Base-by-base conservation (phyloP, 2,888 invertebrate species). In the Dolomedes plantarius region DNA sequence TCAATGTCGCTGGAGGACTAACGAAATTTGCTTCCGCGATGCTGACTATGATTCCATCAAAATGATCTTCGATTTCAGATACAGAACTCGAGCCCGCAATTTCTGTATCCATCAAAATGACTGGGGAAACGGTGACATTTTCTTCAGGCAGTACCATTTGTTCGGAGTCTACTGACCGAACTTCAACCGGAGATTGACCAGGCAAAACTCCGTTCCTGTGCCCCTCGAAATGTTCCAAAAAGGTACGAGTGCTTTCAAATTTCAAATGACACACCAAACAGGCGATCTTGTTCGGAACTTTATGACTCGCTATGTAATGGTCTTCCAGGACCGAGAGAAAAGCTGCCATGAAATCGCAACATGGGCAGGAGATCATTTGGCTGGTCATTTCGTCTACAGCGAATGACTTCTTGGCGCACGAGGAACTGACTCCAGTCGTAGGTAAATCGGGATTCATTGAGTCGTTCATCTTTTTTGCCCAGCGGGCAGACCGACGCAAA, bases 221-320 rank as follows among this genome's bases (percentile, higher is more conserved):
- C 56, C 80, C 65, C 29, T 65, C 56, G 67, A 86, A 86, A 36
- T 86, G 86, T 23, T 86, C 75, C 1, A 86, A 16, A 39, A 86
- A 86, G 19, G 46, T 28, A 13, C 62, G 31, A 11, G 78, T 80
- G 7, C 65, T 68, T 65, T 86, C 86, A 67, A 86, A 86, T 56
- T 86, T 86, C 13, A 86, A 16, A 27, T 80, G 28, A 27, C 86
- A 86, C 0, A 76, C 76, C 19, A 79, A 76, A 56, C 86, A 86
- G n/a, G 75, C 64, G 71, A 80, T 86, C 64, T 76, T 86, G 23
- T 80, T 75, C 6, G 71, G 39, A 65, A 69, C 75, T 56, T 86
- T 86, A 31, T 86, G 86, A 7, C 50, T 62, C 1, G 80, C 80
- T 62, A 86, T 80, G 36, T 80, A 86, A 72, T 86, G 86, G 71